Percentiles rank a stretch among this genome's conserved stretches.
phyloP scores from a whole-genome alignment of 2,797 vertebrate species.

The Kryptopterus vitreolus region DNA sequence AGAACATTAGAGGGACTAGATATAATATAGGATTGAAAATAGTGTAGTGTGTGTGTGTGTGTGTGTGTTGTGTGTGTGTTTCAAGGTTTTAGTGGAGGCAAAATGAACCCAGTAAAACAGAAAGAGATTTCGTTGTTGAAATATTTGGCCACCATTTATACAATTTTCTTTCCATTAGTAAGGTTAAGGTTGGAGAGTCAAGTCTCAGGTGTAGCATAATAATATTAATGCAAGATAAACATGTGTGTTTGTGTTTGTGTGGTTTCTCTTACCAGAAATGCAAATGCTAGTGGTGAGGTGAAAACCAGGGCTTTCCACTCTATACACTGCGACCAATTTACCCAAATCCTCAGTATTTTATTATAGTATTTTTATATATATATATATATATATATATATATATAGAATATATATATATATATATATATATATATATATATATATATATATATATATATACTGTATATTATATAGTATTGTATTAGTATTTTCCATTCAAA shows the following conservation, averaged over 20 bases:
- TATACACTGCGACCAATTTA: not conserved
- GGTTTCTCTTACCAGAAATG: not conserved
- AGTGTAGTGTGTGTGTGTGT: not conserved
- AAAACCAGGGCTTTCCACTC: not conserved
- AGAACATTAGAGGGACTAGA: not conserved
- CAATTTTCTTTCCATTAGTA: not conserved
- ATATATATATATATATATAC: no score
- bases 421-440: no score
- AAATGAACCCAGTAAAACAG: not conserved
- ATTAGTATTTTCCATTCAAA: slow-evolving; percentile 10
- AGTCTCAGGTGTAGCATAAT: not conserved
- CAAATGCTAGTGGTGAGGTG: not conserved
- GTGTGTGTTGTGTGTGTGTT: not conserved
- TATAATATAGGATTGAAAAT: not conserved
- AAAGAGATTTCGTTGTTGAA: not conserved
- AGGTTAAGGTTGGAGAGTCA: not conserved
- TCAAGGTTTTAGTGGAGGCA: not conserved
- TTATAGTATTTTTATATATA: no score
- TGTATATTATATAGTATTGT: no score
- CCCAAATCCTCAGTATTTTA: slow-evolving; percentile 14
- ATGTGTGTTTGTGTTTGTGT: not conserved
- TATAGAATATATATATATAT: no score
- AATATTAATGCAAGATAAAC: slow-evolving; percentile 7
- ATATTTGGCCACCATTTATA: not conserved
- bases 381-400: no score